Evolutionary conservation across 2,797 vertebrate species (phyloP).

Genomic region (Microctenopoma stevenorrisi): DNA sequence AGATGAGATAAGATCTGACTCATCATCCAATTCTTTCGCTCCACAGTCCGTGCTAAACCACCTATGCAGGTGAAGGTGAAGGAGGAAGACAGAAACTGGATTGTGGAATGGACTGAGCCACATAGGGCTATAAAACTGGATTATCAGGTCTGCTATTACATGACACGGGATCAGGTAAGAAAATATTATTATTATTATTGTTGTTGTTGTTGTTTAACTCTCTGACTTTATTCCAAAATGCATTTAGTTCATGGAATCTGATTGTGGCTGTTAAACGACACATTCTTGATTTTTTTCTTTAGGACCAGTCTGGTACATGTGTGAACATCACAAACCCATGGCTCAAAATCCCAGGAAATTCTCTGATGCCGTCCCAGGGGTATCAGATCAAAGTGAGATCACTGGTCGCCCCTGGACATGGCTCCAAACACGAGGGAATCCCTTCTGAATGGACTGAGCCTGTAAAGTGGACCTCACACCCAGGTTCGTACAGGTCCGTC

Average conservation of each 20-base stretch:
- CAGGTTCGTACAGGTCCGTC: slow-evolving; percentile 57
- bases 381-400: slow-evolving; percentile 76
- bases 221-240: background rate
- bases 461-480: slow-evolving; percentile 63
- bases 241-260: background rate
- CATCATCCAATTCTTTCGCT: background rate
- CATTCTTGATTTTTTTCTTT: background rate
- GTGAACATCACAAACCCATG: background rate
- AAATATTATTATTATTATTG: too few relatives aligned
- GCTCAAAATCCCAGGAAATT: slow-evolving; percentile 11
- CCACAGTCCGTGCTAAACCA: slow-evolving; percentile 60
- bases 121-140: background rate
- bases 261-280: background rate
- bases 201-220: background rate
- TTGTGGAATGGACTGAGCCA: slow-evolving; percentile 57
- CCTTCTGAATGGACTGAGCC: slow-evolving; percentile 78
- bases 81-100: slow-evolving; percentile 44
- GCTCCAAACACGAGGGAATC: fast-evolving
- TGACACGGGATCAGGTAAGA: slow-evolving; percentile 48
- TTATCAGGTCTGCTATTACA: slow-evolving; percentile 71
- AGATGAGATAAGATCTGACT: background rate
- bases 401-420: background rate
- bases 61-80: slow-evolving; percentile 54
- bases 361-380: slow-evolving; percentile 42
- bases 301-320: too few relatives aligned